Conservation (phyloP, 2,797 vertebrate species). For the Rhabdomys pumilio region DNA sequence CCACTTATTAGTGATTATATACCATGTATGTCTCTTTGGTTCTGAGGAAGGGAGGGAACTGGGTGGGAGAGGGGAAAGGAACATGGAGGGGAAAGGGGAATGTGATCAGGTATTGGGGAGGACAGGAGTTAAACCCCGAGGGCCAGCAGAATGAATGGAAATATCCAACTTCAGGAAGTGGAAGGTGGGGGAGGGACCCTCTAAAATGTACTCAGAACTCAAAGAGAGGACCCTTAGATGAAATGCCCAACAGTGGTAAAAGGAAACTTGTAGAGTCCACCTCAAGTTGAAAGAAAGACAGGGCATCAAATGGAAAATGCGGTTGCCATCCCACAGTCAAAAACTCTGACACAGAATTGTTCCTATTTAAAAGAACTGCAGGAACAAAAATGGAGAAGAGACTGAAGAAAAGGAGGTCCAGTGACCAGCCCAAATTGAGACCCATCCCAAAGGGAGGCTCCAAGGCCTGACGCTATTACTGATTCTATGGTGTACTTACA, state of each 20-base stretch:
- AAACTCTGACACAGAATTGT: not conserved
- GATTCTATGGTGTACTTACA: not conserved
- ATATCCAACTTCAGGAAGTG: not conserved
- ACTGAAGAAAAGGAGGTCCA: not conserved
- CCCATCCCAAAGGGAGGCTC: not conserved
- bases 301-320: not conserved
- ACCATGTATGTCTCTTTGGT: not conserved
- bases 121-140: not conserved
- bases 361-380: not conserved
- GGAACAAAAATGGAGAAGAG: not conserved
- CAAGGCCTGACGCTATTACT: not conserved
- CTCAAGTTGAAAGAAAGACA: not conserved
- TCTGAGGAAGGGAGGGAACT: not conserved
- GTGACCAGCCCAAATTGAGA: not conserved
- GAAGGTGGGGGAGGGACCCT: not conserved
- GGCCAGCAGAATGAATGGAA: not conserved
- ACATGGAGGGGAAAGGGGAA: rapidly evolving
- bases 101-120: not conserved
- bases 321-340: not conserved
- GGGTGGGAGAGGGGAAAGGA: not conserved
- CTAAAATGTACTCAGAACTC: not conserved
- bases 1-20: not conserved
- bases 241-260: not conserved
- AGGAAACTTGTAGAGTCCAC: not conserved
- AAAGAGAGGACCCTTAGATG: not conserved